A percentile compares a stretch with the other conserved stretches of the same genome.
Evolutionary conservation across 2,113 vertebrate genomes (phyloP).

Genomic region (Aspidoscelis tigris): DNA sequence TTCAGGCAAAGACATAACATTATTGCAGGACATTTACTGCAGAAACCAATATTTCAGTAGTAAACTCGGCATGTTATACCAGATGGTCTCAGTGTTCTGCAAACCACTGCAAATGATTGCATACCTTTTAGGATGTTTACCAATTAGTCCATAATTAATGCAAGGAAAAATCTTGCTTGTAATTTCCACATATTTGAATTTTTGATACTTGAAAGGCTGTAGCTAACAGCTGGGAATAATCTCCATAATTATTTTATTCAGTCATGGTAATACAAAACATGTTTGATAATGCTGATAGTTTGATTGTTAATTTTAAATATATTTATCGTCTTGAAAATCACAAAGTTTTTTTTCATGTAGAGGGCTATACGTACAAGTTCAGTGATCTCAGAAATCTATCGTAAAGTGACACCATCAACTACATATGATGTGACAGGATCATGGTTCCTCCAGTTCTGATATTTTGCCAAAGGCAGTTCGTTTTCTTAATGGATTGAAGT

Average conservation of each 20-base stretch:
- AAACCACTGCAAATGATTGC: too few relatives aligned
- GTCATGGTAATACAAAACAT: neutral
- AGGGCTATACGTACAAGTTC: neutral
- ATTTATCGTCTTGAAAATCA: neutral
- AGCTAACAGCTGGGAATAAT: neutral
- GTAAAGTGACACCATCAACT: neutral
- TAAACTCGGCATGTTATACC: constrained; percentile 29
- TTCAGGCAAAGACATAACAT: constrained; percentile 40
- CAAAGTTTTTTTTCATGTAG: too few relatives aligned
- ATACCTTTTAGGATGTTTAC: neutral
- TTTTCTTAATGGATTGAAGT: too few relatives aligned
- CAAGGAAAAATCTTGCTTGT: neutral
- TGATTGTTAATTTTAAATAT: neutral
- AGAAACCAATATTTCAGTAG: neutral
- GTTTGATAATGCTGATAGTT: neutral
- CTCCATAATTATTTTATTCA: neutral
- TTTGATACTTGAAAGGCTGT: neutral
- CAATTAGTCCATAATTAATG: neutral
- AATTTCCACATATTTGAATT: neutral
- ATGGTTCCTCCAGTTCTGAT: neutral
- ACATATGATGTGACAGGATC: neutral
- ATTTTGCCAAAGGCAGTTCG: neutral
- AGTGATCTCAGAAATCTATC: neutral
- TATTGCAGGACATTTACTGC: constrained; percentile 41
- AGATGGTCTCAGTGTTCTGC: too few relatives aligned